These are phyloP conservation scores for Hafferia zeledoni DNA, from an alignment of 2,797 vertebrate genomes.

Conservation along the genomic window DNA sequence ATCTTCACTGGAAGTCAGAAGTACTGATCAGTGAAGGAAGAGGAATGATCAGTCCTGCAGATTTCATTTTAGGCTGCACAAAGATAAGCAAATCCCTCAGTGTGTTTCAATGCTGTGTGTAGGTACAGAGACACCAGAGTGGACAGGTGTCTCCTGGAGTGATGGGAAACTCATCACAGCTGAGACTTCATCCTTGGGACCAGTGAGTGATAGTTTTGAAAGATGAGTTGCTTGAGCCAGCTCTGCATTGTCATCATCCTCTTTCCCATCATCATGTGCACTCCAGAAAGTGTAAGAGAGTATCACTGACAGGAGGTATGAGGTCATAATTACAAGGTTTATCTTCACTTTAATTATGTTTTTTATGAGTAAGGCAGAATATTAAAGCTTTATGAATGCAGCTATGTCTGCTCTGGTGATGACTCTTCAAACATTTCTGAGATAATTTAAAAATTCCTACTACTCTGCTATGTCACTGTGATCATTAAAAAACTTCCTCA, in stretches of 20 bases:
- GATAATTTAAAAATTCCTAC: constrained; percentile 34
- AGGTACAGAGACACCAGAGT: not conserved
- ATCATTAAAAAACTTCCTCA: not conserved
- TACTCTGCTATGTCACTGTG: not conserved
- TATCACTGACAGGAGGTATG: not conserved
- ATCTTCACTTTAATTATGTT: constrained; percentile 34
- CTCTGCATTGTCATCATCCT: not conserved
- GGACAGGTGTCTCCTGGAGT: not conserved
- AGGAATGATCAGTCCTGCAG: not conserved
- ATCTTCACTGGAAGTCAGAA: not conserved
- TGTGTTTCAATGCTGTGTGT: not conserved
- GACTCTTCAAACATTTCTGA: constrained; percentile 25
- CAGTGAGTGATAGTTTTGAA: not conserved
- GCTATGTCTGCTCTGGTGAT: constrained; percentile 24
- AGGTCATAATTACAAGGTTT: constrained; percentile 55
- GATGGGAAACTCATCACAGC: not conserved
- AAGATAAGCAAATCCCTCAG: not conserved
- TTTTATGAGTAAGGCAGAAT: constrained; percentile 2
- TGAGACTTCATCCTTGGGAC: not conserved
- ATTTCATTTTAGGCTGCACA: not conserved
- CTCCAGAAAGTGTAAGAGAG: not conserved
- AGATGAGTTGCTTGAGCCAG: not conserved
- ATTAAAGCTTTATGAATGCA: constrained; percentile 29
- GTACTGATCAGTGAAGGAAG: not conserved
- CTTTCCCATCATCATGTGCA: not conserved